Evolutionary conservation across 2,888 invertebrate genomes (phyloP).

Genomic region (Idaea dimidiata): DNA sequence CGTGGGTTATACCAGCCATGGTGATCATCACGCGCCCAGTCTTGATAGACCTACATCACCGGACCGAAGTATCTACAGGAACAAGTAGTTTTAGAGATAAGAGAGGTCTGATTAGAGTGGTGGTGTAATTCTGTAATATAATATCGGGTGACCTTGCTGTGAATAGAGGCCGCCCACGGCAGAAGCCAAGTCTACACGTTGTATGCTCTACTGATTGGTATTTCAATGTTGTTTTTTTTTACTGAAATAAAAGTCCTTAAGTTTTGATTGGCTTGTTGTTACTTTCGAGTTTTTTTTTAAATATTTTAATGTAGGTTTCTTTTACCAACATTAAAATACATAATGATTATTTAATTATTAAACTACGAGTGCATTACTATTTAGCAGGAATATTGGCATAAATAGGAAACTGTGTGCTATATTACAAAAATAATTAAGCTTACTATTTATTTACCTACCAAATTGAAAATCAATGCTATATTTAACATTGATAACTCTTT

Average conservation of each 20-base stretch:
- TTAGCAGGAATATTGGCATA: too few species aligned
- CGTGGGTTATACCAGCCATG: conserved; percentile 57
- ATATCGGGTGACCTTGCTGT: conserved; percentile 75
- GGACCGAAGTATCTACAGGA: conserved; percentile 16
- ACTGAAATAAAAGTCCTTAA: conserved; percentile 1
- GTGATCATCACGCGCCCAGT: conserved; percentile 47
- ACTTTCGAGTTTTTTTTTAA: background rate
- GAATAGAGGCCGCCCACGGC: conserved; percentile 75
- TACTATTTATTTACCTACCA: too few species aligned
- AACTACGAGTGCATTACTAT: too few species aligned
- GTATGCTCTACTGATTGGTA: conserved; percentile 35
- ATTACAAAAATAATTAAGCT: too few species aligned
- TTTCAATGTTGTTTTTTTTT: conserved; percentile 33
- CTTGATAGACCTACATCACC: conserved; percentile 39
- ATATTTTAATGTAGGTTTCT: too few species aligned
- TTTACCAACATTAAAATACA: too few species aligned
- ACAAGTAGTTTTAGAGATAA: conserved; percentile 11
- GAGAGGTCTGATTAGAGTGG: conserved; percentile 41
- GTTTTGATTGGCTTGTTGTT: background rate
- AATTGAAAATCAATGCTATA: too few species aligned
- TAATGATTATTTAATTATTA: too few species aligned
- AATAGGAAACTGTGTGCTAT: too few species aligned
- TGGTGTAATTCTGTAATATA: conserved; percentile 63
- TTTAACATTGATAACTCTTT: background rate
- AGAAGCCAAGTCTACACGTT: conserved; percentile 45